Percentiles rank a stretch among this genome's conserved stretches.
Evolutionary conservation across 2,113 vertebrate species (phyloP).

Genomic region (Panthera uncia): DNA sequence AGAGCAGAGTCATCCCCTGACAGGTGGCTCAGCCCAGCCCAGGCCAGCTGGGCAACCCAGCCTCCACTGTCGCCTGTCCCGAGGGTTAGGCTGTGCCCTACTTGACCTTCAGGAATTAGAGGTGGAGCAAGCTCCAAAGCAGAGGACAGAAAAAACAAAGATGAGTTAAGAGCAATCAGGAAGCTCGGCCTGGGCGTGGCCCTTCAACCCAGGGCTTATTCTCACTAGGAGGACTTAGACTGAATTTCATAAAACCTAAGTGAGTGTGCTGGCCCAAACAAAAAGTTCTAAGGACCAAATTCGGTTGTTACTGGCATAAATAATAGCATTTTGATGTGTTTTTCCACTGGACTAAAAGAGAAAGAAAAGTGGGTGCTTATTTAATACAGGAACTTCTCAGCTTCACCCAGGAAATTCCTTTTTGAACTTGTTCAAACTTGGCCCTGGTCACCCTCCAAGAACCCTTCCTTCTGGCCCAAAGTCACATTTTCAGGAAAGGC

Average conservation of each 20-base stretch:
- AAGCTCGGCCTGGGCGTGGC: too few species aligned
- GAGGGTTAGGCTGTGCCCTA: not conserved
- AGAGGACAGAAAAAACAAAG: accelerated
- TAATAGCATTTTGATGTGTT: not conserved
- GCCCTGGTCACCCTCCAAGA: not conserved
- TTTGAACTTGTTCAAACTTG: not conserved
- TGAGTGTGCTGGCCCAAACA: too few species aligned
- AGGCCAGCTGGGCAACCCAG: accelerated
- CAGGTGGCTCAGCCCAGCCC: accelerated
- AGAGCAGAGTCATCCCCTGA: not conserved
- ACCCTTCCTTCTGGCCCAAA: not conserved
- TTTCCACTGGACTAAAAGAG: not conserved
- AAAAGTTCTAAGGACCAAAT: not conserved
- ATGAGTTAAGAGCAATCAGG: accelerated
- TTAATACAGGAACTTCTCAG: not conserved
- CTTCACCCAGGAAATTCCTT: not conserved
- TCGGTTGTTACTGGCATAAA: not conserved
- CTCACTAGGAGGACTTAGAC: accelerated
- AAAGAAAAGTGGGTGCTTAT: not conserved
- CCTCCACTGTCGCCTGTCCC: not conserved
- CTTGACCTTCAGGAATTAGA: not conserved
- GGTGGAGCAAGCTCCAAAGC: not conserved
- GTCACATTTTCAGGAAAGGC: not conserved
- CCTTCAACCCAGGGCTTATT: accelerated
- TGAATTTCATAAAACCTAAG: not conserved